A percentile compares a stretch with the other conserved stretches of the same genome.
Conservation (phyloP, 2,888 invertebrate genomes). For the Trichacis sp. region DNA sequence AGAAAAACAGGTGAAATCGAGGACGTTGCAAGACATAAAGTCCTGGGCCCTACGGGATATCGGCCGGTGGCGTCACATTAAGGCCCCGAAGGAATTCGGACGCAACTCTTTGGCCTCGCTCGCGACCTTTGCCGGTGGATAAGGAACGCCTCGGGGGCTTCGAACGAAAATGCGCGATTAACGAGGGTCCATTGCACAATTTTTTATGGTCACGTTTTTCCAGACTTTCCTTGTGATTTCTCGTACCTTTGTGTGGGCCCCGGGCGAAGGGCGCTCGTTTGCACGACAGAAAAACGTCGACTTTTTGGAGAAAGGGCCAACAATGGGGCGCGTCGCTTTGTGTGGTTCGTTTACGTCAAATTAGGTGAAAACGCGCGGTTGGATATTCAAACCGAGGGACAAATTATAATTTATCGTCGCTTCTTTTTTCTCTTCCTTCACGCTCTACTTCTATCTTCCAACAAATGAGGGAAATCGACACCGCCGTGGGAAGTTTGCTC, state of each 20-base stretch:
- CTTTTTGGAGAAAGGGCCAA: background rate
- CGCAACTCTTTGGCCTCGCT: slow-evolving; percentile 1
- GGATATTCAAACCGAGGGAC: slow-evolving; percentile 6
- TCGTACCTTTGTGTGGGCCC: background rate
- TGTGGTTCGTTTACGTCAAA: background rate
- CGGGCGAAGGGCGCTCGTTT: background rate
- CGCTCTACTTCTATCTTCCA: background rate
- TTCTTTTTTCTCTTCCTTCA: slow-evolving; percentile 1
- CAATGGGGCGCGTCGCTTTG: background rate
- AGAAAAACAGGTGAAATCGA: slow-evolving; percentile 6
- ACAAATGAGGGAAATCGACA: background rate
- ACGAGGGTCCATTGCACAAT: slow-evolving; percentile 16
- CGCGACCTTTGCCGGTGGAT: background rate
- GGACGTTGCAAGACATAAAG: slow-evolving; percentile 15
- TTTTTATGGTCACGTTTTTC: slow-evolving; percentile 11
- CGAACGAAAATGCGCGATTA: slow-evolving; percentile 10
- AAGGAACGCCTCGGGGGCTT: too few relatives aligned
- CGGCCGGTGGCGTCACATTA: slow-evolving; percentile 47
- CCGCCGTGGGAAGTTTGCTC: background rate
- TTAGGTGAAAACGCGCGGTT: slow-evolving; percentile 7
- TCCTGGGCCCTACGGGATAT: slow-evolving; percentile 45
- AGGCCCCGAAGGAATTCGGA: slow-evolving; percentile 43
- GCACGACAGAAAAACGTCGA: background rate
- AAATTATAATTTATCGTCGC: background rate
- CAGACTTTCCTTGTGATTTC: background rate